Evolutionary conservation across 2,888 invertebrate genomes (phyloP).

Genomic region (Osmoderma eremita): DNA sequence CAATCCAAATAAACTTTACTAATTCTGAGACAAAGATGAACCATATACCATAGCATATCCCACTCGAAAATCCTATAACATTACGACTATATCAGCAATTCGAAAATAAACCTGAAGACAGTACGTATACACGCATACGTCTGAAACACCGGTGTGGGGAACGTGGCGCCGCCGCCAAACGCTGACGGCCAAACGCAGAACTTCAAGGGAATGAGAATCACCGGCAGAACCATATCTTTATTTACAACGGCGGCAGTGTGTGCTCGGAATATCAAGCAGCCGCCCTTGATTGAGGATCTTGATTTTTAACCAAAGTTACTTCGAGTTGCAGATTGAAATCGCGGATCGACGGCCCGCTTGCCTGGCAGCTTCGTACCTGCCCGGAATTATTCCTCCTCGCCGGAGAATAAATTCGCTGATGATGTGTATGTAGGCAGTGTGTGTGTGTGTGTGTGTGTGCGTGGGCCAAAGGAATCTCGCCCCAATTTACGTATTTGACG

Average conservation of each 20-base stretch:
- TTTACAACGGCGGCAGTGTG: slow-evolving; percentile 62
- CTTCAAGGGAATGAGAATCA: slow-evolving; percentile 45
- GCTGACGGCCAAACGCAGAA: neutral
- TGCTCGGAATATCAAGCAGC: slow-evolving; percentile 61
- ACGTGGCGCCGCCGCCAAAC: slow-evolving; percentile 1
- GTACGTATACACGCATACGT: no score
- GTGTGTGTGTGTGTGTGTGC: neutral
- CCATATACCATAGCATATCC: no score
- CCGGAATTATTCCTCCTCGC: slow-evolving; percentile 52
- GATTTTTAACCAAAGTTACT: slow-evolving; percentile 63
- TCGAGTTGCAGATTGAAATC: slow-evolving; percentile 60
- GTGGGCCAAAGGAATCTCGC: slow-evolving; percentile 1
- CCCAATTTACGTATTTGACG: slow-evolving; percentile 26
- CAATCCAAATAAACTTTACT: no score
- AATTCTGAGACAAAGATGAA: no score
- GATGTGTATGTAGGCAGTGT: no score
- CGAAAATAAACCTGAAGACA: no score
- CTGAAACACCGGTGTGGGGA: neutral
- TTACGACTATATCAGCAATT: no score
- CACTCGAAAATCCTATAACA: no score
- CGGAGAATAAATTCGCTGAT: slow-evolving; percentile 21
- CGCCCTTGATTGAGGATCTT: slow-evolving; percentile 64
- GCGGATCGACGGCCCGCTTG: slow-evolving; percentile 31
- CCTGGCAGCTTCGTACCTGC: no score
- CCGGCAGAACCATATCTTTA: slow-evolving; percentile 63